Evolutionary conservation across 2,797 vertebrate species (phyloP), one percentile per base, ranked within the genome.

Genomic region (Arrhamphus sclerolepis): DNA sequence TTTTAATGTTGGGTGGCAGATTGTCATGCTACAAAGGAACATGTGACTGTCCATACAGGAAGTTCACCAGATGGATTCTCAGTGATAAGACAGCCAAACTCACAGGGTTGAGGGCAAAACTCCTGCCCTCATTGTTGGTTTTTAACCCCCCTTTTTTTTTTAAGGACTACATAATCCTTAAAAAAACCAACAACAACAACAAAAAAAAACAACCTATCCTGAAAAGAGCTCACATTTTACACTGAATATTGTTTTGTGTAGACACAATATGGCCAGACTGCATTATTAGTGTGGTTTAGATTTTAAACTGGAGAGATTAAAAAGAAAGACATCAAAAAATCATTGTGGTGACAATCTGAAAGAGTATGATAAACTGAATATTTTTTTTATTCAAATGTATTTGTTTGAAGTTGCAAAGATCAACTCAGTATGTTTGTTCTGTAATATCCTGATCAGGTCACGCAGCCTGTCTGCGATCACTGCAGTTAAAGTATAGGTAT

Each of bases 31-130:
- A 46, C 40, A 61, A 49, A 6, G 39, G 63, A 50, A 76, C 86
- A 89, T 78, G 87, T 87, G 82, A 85, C 78, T 1, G 72, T 70
- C 77, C 65, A 63, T 62, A 66, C 74, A 82, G 56, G 66, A 82
- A 82, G 52, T 67, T 80, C 80, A 89, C 72, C 90, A 92, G 89
- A 91, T 91, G 91, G 90, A 80, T 83, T 77, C 81, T 72, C 82
- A 78, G 72, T 85, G 62, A 78, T 75, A 75, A 74, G 75, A 73
- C 71, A 40, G 80, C 70, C 28, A 68, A 60, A 72, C 69, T 77
- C 75, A 65, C 21, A 50, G 65, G 66, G 79, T 59, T 58, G 61
- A 88, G 78, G 74, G 46, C 70, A 81, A 81, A 82, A 66, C 67
- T 78, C 68, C 49, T 56, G 65, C 81, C 43, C 83, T 63, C 43